Base-by-base conservation (phyloP, 2,888 invertebrate species). In the Tillus elongatus region DNA sequence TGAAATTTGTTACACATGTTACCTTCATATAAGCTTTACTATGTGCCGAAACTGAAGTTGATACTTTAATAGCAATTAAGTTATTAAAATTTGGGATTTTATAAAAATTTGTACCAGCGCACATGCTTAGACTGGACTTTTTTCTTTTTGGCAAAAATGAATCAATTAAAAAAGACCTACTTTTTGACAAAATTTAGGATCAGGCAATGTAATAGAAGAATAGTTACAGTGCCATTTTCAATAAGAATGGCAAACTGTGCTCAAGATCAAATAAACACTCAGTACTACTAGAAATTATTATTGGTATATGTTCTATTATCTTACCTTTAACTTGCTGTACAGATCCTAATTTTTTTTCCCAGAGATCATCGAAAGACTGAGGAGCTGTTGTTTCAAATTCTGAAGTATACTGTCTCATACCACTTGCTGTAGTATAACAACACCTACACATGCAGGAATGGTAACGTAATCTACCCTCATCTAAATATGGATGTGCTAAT, bases 381-480 rank as follows among this genome's bases (percentile, higher is more conserved):
- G 84, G 78, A 45, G 96, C 90, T 48, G 81, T 79, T 15, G 92
- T 93, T 69, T 96, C 96, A 54, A 93, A 87, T 67, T 95, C 93
- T 27, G 79, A 72, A 40, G 84, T 82, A 71, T 91, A 95, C 67
- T 92, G 91, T 40, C 93, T 73, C 72, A 83, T 77, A 33, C 79
- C 78, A 39, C 77, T 73, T 41, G 74, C 74, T 45, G 79, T 79
- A 39, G 84, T 82, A 67, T 85, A 90, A 71, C 98, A 98, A 61
- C 98, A 98, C 64, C 87, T 87, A 74, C 98, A 98, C 98, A 98
- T 99, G 69, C 98, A 98, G 45, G 96, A 97, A 72, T 98, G 98
- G 73, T 96, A 99, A 58, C 98, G 81, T 58, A 98, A 77, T 49
- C 98, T 79, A 15, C 97, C 98, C 66, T 98, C 98, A 62, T 96